Conservation (phyloP, 1,140 invertebrate genomes). For the Drosophila kikkawai region DNA sequence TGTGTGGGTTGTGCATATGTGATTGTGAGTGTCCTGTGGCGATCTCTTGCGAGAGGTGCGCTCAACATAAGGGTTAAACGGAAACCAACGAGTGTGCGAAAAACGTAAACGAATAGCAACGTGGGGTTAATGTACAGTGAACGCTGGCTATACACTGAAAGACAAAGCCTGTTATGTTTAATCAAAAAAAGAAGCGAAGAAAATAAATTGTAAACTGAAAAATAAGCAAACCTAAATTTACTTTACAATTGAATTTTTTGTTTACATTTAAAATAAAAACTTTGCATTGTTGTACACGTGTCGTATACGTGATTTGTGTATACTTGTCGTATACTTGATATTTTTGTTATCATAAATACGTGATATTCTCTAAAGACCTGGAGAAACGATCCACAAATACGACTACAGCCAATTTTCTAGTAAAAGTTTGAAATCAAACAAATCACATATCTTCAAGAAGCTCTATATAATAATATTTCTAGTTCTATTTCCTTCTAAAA, state of each 20-base stretch:
- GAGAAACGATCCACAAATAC: neutral
- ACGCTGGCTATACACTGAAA: slow-evolving; percentile 11
- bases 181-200: neutral
- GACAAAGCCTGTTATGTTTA: neutral
- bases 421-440: neutral
- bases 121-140: slow-evolving; percentile 28
- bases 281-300: slow-evolving; percentile 2
- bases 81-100: slow-evolving; percentile 24
- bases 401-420: slow-evolving; percentile 11
- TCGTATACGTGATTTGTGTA: neutral
- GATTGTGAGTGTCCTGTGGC: slow-evolving; percentile 7
- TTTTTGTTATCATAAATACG: neutral
- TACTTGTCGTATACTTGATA: slow-evolving; percentile 3
- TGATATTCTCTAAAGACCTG: neutral
- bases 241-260: neutral
- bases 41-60: slow-evolving; percentile 29
- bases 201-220: neutral
- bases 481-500: neutral
- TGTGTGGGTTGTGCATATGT: slow-evolving; percentile 18
- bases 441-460: neutral
- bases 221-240: neutral
- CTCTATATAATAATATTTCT: neutral
- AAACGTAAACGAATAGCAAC: slow-evolving; percentile 9
- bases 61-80: slow-evolving; percentile 31
- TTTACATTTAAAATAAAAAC: neutral